Evolutionary conservation across 2,888 invertebrate species (phyloP), one percentile per base, ranked within the genome.

Genomic region (Morpho achilles): DNA sequence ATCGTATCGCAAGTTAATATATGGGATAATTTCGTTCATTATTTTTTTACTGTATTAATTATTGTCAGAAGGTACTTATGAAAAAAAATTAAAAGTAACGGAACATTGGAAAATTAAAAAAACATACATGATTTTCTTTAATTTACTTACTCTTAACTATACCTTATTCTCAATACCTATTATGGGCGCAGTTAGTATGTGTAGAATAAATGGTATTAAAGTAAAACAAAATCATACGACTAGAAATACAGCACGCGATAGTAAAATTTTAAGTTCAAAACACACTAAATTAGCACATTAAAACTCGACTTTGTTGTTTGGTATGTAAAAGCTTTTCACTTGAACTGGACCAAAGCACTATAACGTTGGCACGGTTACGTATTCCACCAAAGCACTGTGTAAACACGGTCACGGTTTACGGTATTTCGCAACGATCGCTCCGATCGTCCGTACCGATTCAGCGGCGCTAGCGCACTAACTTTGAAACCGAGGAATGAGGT

Each of bases 361-460:
- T 32, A 32, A 32, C 32, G 32, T 32, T 32, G 16, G 16, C 16
- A 32, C 32, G 32, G 32, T 32, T 32, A 32, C 32, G 32, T 32
- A 32, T 32, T 32, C 32, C 69, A 72, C 64, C 67, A 67, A 66
- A 50, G 63, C 52, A 62, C 66, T 57, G 59, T 40, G 45, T 56
- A 22, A 55, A 61, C 40, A 61, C 55, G 52, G 52, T 53, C 50
- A 58, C 55, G 58, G 56, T 60, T 58, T 70, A 76, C 77, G 71
- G 67, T 74, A 71, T 73, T 72, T 79, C 70, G 77, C 72, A 67
- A 69, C 72, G 72, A 74, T 75, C 5, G 70, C 75, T 70, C 69
- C 75, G 74, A 75, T 78, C 86, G 87, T 77, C 84, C 87, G 85
- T 75, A 77, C 85, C 70, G 77, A 80, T 69, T 75, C 82, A 77